A percentile compares a stretch with the other conserved stretches of the same genome.
These are phyloP conservation scores for Rana temporaria DNA, from an alignment of 2,113 vertebrate species.

Conservation along the genomic window DNA sequence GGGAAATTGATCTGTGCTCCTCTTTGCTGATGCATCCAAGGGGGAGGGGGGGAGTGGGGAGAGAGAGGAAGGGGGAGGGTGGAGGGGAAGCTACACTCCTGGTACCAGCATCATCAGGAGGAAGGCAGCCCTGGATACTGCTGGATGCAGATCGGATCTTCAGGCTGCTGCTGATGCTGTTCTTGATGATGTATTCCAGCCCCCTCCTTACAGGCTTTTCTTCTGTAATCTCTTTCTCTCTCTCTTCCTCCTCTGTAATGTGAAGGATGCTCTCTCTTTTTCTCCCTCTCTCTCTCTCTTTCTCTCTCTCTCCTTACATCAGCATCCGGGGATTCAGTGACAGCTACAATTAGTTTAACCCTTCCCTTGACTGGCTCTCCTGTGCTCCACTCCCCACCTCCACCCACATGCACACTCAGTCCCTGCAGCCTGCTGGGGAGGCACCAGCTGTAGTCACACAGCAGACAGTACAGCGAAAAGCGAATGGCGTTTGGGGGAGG, in stretches of 20 bases:
- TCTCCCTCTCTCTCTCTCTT: conserved; percentile 22
- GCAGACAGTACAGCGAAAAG: conserved; percentile 31
- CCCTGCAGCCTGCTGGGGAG: conserved; percentile 48
- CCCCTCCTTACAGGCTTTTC: conserved; percentile 49
- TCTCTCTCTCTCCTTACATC: conserved; percentile 55
- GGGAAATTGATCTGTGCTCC: conserved; percentile 51
- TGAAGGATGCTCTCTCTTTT: conserved; percentile 35
- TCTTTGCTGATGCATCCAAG: conserved; percentile 56
- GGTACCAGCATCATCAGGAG: conserved; percentile 56
- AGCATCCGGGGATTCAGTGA: conserved; percentile 57
- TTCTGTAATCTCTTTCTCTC: conserved; percentile 45
- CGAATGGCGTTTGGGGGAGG: conserved; percentile 42
- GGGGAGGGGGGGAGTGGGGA: conserved; percentile 11
- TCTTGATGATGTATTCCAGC: conserved; percentile 47
- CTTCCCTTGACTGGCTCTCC: conserved; percentile 4
- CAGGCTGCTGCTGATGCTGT: conserved; percentile 44
- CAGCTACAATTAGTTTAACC: conserved; percentile 55
- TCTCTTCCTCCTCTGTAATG: conserved; percentile 48
- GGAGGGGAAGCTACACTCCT: conserved; percentile 51
- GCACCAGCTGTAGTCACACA: conserved; percentile 49
- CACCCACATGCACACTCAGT: conserved; percentile 50
- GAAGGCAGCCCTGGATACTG: conserved; percentile 48
- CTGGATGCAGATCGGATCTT: conserved; percentile 41
- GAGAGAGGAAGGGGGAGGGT: conserved; percentile 41
- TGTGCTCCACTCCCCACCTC: conserved; percentile 28